Evolutionary conservation across 2,113 vertebrate genomes (phyloP), one percentile per base, ranked within the genome.

Genomic region (Poeciliopsis occidentalis): DNA sequence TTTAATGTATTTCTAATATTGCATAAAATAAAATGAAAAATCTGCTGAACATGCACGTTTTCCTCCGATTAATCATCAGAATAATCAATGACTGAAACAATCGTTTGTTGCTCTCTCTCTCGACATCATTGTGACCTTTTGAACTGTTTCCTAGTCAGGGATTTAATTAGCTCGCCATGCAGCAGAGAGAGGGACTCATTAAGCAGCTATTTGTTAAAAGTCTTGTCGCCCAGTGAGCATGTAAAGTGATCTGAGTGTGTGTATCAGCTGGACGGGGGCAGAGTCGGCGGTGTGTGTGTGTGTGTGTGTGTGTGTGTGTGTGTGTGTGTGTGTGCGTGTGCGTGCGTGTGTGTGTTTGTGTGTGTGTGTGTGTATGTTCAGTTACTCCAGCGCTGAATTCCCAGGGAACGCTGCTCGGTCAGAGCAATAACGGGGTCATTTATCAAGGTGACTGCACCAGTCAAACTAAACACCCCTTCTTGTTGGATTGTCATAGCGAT

Each of bases 401-500:
- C 91, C 86, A 31, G 47, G 83, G 83, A 70, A 57, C 17, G 51
- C 51, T 57, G 51, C 51, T 57, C 17, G 51, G 81, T 87, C 85
- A 24, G 69, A 67, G 81, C 77, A 89, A 81, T 84, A 83, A 88
- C 80, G 76, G 79, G 86, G 89, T 89, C 80, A 91, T 94, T 92
- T 81, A 88, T 93, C 92, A 93, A 86, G 87, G 86, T 87, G 87
- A 92, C 84, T 90, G 84, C 85, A 70, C 80, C 83, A 80, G 91
- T 87, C 87, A 83, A 82, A 83, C 83, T 77, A 80, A 84, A 79
- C 76, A 67, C 78, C 79, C 77, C 71, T 39, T 62, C 68, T 44
- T 22, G 3, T 67, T 65, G 39, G 65, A 80, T 92, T 70, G 84
- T 81, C 86, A 88, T 83, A 78, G 87, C 78, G 87, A 90, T 81